Percentiles rank a stretch among this genome's conserved stretches.
Conservation (phyloP, 2,888 invertebrate genomes). For the Tolmerus cingulatus region DNA sequence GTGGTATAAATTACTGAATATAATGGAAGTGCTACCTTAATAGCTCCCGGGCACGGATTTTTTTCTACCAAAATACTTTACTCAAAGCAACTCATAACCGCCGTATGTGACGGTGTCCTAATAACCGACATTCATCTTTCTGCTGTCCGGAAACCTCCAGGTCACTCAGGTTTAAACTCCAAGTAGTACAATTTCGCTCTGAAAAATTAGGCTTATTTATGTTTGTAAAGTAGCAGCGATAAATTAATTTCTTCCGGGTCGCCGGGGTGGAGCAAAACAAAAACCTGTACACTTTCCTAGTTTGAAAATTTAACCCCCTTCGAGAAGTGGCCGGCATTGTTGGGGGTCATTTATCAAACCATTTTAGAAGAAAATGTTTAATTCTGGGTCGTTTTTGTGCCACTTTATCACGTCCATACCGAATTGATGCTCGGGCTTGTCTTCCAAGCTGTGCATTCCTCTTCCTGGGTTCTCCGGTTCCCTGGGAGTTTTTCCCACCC, state of each 20-base stretch:
- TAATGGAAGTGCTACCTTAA: not conserved
- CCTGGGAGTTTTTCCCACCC: not conserved
- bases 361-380: not conserved
- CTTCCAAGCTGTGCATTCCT: not conserved
- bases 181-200: not conserved
- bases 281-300: not conserved
- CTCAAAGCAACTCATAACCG: not conserved
- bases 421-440: not conserved
- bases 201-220: not conserved
- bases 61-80: not conserved
- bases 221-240: not conserved
- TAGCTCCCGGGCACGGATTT: not conserved
- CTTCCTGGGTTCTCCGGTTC: not conserved
- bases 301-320: not conserved
- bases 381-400: not conserved
- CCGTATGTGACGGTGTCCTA: not conserved
- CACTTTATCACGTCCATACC: not conserved
- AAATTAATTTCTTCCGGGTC: not conserved
- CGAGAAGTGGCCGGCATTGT: not conserved
- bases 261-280: not conserved
- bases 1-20: not conserved
- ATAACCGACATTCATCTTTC: not conserved
- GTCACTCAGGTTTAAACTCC: not conserved
- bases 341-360: not conserved
- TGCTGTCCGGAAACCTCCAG: not conserved